Percentiles rank a stretch among this genome's conserved stretches.
phyloP scores from a whole-genome alignment of 2,888 invertebrate species.

The Megaustenia siamemsis region DNA sequence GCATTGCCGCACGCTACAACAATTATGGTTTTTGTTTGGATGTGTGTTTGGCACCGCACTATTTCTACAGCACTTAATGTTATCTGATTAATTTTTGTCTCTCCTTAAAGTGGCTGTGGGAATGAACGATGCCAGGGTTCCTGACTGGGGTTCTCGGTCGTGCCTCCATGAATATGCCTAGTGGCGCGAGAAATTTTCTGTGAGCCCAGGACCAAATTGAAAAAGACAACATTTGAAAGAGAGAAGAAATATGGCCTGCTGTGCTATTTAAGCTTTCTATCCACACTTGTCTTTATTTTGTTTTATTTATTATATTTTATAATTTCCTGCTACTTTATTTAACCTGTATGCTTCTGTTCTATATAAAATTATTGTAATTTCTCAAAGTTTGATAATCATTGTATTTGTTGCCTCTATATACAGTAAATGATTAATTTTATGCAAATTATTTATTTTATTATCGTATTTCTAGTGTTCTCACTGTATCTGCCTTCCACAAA shows the following conservation, averaged over 20 bases:
- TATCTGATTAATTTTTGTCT: slow-evolving; percentile 15
- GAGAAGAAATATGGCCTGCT: background rate
- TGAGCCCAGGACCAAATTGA: background rate
- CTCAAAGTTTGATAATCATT: too few relatives aligned
- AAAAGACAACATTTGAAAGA: background rate
- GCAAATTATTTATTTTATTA: too few relatives aligned
- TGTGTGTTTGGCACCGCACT: background rate
- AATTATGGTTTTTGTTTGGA: background rate
- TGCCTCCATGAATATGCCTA: background rate
- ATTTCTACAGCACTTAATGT: background rate
- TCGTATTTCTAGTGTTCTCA: too few relatives aligned
- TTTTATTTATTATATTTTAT: too few relatives aligned
- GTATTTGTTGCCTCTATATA: too few relatives aligned
- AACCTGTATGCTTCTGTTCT: background rate
- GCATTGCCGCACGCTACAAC: background rate
- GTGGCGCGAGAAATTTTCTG: background rate
- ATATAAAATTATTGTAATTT: background rate
- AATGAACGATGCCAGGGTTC: slow-evolving; percentile 6
- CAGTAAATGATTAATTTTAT: too few relatives aligned
- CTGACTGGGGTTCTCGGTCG: background rate
- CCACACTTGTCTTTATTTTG: background rate
- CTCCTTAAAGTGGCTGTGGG: background rate
- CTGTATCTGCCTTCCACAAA: too few relatives aligned
- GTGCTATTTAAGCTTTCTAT: background rate
- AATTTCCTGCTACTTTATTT: too few relatives aligned